Evolutionary conservation across 2,888 invertebrate species (phyloP).

Genomic region (Leistus spinibarbis): DNA sequence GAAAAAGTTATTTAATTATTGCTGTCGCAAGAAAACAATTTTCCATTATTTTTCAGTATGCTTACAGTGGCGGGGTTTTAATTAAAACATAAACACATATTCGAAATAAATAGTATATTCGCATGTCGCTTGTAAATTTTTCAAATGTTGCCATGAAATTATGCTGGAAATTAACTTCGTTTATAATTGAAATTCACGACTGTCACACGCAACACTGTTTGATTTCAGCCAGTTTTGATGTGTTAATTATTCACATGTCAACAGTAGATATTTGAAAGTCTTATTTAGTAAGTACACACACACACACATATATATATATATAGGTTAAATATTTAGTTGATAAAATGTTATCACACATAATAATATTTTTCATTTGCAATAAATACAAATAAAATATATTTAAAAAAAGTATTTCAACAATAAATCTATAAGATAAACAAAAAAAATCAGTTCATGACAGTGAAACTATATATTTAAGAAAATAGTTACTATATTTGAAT

Average conservation of each 20-base stretch:
- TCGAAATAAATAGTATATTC: constrained; percentile 34
- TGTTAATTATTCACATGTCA: constrained; percentile 14
- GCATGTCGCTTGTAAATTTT: constrained; percentile 28
- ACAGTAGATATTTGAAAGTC: constrained; percentile 8
- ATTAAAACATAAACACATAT: constrained; percentile 26
- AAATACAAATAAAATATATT: no score
- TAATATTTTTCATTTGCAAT: no score
- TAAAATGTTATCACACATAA: not conserved
- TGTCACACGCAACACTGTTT: constrained; percentile 33
- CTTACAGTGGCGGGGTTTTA: not conserved
- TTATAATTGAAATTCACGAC: constrained; percentile 35
- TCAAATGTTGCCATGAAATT: constrained; percentile 31
- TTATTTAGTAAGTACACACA: constrained; percentile 12
- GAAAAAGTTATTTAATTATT: not conserved
- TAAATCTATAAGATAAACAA: no score
- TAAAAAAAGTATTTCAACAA: not conserved
- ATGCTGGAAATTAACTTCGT: constrained; percentile 19
- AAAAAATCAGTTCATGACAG: not conserved
- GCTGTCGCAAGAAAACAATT: not conserved
- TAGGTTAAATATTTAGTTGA: not conserved
- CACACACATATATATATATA: no score
- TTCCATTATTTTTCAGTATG: not conserved
- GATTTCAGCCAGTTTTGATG: constrained; percentile 29
- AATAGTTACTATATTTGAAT: not conserved
- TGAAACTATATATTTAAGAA: not conserved